Percentiles rank a stretch among this genome's conserved stretches.
Conservation (phyloP, 2,888 invertebrate genomes). For the Zaprionus obscuricornis region DNA sequence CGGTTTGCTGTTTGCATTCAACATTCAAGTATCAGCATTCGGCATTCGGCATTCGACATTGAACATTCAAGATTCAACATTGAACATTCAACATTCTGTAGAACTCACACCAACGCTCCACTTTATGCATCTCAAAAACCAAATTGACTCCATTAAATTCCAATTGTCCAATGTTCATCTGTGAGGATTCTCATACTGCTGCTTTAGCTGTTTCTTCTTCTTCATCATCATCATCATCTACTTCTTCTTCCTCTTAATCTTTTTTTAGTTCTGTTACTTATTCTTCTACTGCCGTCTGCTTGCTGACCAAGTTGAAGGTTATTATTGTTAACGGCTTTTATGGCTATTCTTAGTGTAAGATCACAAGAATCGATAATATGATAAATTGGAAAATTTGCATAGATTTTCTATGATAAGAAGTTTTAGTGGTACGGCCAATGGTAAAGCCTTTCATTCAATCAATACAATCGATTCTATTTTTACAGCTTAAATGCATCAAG, state of each 20-base stretch:
- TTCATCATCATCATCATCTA: not conserved
- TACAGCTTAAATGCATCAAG: no score
- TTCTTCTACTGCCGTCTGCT: constrained; percentile 15
- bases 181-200: constrained; percentile 22
- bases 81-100: constrained; percentile 17
- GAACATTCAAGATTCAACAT: not conserved
- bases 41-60: not conserved
- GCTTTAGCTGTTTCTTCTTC: no score
- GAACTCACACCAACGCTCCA: constrained; percentile 66
- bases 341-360: constrained; percentile 4
- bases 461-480: no score
- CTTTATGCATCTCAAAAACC: constrained; percentile 75
- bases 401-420: constrained; percentile 27
- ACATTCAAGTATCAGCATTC: constrained; percentile 14
- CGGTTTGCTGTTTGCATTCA: constrained; percentile 48
- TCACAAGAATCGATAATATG: constrained; percentile 22
- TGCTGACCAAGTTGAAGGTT: constrained; percentile 36
- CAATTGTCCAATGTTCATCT: constrained; percentile 67
- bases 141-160: constrained; percentile 79
- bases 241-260: not conserved
- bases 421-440: no score
- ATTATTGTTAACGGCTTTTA: constrained; percentile 24
- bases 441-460: no score
- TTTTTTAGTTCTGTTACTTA: not conserved
- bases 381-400: constrained; percentile 38